Evolutionary conservation across 1,140 invertebrate genomes (phyloP), one percentile per base, ranked within the genome.

Genomic region (Lucilia sericata): DNA sequence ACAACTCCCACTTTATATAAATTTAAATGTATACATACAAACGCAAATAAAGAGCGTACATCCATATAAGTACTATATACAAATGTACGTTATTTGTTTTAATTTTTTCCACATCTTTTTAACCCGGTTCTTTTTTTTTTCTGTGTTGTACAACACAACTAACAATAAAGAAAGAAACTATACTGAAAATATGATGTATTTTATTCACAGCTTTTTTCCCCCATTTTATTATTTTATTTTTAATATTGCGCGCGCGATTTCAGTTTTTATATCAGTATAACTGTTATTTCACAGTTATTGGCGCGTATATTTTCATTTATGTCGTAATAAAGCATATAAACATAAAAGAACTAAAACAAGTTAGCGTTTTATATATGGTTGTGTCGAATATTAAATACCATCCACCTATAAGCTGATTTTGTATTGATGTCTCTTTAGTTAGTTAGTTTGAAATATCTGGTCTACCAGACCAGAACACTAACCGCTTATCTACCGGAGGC

Each of bases 111-210:
- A 10, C 42, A 42, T 42, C 42, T 42, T 55, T 55, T 55, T 55
- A 55, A 55, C 51, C 51, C 51, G 51, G 51, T 55, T 55, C n/a
- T n/a, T n/a, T n/a, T n/a, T n/a, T n/a, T n/a, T 55, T 42, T 42
- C 14, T 55, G 12, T 55, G 12, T 13, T 80, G 76, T 21, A 80
- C 47, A 80, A 80, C 47, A 51, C 47, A 51, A 80, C 76, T 80
- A 80, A 80, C 76, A 49, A 25, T 80, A 80, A 80, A 80, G 76
- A 80, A 80, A 55, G 13, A 17, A 55, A 17, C 12, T 55, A n/a
- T n/a, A 17, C 17, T 55, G 17, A 55, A 55, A 21, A 51, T 49
- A 80, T 80, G 42, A 80, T 49, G 76, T 17, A 55, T 55, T 55
- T 55, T n/a, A 55, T 17, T 55, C 51, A 17, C 10, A 14, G 1